Evolutionary conservation across 2,113 vertebrate species (phyloP).

Genomic region (Elachura formosa): DNA sequence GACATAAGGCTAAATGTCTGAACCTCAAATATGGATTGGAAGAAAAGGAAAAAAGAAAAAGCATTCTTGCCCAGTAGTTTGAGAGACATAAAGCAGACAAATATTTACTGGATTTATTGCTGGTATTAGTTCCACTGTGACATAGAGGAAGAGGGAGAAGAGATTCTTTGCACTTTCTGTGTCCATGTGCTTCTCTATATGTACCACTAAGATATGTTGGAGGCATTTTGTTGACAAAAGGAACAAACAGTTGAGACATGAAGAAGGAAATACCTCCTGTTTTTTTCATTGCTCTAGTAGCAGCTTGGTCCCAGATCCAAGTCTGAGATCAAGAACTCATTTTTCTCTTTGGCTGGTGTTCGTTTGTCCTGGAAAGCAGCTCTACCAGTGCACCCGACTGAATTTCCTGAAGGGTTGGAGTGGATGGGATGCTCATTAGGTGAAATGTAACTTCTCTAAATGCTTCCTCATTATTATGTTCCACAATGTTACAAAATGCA

Average conservation of each 20-base stretch:
- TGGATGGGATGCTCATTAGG: background rate
- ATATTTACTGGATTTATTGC: background rate
- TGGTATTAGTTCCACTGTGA: background rate
- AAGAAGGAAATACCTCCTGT: background rate
- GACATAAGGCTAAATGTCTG: background rate
- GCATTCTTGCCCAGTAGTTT: background rate
- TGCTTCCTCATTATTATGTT: background rate
- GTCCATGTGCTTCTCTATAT: background rate
- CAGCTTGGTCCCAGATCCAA: background rate
- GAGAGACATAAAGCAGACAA: background rate
- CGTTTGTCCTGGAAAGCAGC: background rate
- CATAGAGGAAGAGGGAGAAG: background rate
- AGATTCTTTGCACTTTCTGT: background rate
- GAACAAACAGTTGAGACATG: background rate
- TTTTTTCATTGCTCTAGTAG: background rate
- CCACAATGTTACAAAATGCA: background rate
- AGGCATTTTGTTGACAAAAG: background rate
- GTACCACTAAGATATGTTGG: background rate
- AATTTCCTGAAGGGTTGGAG: background rate
- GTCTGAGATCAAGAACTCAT: background rate
- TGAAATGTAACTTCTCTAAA: background rate
- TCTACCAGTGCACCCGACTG: background rate
- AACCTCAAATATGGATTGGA: background rate
- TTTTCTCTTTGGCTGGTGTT: background rate
- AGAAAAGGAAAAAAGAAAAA: background rate